Evolutionary conservation across 2,113 vertebrate species (phyloP).

Genomic region (Catagonus wagneri): DNA sequence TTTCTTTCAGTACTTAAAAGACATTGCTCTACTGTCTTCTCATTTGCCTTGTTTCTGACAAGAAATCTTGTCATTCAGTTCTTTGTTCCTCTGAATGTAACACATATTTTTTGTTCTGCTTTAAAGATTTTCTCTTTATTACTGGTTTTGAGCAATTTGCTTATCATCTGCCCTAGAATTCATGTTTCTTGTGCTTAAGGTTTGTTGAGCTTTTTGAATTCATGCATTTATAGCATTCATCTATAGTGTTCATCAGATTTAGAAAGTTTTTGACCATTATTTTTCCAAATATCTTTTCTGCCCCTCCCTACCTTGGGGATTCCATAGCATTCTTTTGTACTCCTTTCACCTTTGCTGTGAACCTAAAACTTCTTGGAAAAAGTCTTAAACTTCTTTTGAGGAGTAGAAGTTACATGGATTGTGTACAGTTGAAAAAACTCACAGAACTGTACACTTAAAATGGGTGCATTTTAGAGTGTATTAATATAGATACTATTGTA

Average conservation of each 20-base stretch:
- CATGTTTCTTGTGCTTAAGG: slow-evolving; percentile 18
- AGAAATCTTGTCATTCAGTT: slow-evolving; percentile 33
- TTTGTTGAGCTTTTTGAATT: slow-evolving; percentile 12
- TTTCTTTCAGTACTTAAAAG: slow-evolving; percentile 3
- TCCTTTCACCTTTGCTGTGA: background rate
- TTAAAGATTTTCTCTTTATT: slow-evolving; percentile 36
- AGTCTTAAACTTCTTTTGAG: background rate
- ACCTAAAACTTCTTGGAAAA: background rate
- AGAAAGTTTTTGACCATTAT: slow-evolving; percentile 36
- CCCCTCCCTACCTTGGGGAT: background rate
- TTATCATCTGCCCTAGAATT: slow-evolving; percentile 13
- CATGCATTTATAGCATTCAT: slow-evolving; percentile 33
- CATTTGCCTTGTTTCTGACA: slow-evolving; percentile 48
- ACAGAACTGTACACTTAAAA: background rate
- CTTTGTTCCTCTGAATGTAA: background rate
- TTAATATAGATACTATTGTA: background rate
- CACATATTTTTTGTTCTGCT: background rate
- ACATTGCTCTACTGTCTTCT: slow-evolving; percentile 2
- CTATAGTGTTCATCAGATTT: slow-evolving; percentile 59
- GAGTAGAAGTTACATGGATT: background rate
- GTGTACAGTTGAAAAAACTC: background rate
- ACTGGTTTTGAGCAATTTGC: slow-evolving; percentile 34
- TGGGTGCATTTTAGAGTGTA: background rate
- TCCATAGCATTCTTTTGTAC: background rate
- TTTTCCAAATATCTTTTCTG: slow-evolving; percentile 28